phyloP scores from a whole-genome alignment of 2,797 vertebrate genomes.

The Pangasius larnaudii region DNA sequence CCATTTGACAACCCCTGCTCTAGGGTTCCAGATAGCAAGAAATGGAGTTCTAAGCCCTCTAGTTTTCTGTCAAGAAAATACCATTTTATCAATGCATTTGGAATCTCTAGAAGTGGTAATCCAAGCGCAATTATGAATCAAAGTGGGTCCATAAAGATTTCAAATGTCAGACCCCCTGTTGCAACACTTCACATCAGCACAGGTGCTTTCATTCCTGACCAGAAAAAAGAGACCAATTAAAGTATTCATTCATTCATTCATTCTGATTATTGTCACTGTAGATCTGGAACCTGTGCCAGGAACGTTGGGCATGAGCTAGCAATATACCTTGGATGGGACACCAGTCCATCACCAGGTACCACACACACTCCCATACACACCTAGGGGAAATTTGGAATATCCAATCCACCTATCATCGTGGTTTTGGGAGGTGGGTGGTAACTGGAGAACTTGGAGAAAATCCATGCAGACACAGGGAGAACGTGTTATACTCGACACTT shows the following conservation, averaged over 20 bases:
- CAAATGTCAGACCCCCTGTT: background rate
- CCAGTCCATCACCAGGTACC: background rate
- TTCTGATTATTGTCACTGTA: background rate
- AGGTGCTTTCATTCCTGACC: background rate
- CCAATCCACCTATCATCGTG: background rate
- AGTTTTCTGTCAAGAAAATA: background rate
- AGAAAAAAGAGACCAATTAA: background rate
- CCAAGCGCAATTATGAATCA: background rate
- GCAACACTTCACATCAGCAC: background rate
- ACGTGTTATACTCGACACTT: too few relatives aligned
- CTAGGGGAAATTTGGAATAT: background rate
- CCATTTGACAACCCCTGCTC: background rate
- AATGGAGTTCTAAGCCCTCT: background rate
- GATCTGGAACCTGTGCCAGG: background rate
- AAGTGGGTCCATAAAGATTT: background rate
- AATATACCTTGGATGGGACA: background rate
- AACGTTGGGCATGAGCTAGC: background rate
- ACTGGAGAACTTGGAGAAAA: background rate
- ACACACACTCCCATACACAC: background rate
- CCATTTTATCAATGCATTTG: background rate
- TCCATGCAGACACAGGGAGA: background rate
- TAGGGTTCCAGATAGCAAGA: background rate
- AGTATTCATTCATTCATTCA: background rate
- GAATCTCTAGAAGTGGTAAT: background rate
- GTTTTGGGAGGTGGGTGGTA: background rate